Evolutionary conservation across 2,797 vertebrate genomes (phyloP).

Genomic region (Myotis pilosus): DNA sequence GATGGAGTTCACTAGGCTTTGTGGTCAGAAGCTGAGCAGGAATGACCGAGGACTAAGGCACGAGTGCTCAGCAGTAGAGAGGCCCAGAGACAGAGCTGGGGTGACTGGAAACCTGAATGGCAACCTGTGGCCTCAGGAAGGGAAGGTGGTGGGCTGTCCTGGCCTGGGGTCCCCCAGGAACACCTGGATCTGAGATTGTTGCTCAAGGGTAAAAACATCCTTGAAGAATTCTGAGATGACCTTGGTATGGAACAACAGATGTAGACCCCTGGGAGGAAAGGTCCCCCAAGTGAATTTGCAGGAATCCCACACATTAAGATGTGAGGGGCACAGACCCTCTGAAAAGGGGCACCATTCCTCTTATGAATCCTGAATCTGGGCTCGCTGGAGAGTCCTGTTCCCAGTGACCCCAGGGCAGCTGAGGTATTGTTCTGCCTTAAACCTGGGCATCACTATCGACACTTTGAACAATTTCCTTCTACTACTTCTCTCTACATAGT

Average conservation of each 20-base stretch:
- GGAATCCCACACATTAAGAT: not conserved
- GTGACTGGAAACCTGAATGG: not conserved
- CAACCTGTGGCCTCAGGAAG: no score
- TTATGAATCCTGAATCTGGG: not conserved
- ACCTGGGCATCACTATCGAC: not conserved
- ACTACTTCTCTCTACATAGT: not conserved
- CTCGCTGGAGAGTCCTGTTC: not conserved
- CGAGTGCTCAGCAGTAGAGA: no score
- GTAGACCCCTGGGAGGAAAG: not conserved
- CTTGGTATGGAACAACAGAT: not conserved
- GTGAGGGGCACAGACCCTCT: no score
- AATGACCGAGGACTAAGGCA: not conserved
- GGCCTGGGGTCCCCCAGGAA: accelerated
- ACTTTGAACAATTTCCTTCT: not conserved
- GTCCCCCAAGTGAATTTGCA: not conserved
- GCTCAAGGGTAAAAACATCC: not conserved
- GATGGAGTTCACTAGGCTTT: not conserved
- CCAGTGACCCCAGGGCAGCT: not conserved
- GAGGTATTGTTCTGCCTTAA: not conserved
- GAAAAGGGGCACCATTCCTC: not conserved
- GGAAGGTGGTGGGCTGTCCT: not conserved
- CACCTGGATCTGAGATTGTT: not conserved
- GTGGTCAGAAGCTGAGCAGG: not conserved
- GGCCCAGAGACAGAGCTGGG: not conserved
- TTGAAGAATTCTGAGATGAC: not conserved